Conservation (phyloP, 2,113 vertebrate genomes). For the Oncorhynchus clarkii region DNA sequence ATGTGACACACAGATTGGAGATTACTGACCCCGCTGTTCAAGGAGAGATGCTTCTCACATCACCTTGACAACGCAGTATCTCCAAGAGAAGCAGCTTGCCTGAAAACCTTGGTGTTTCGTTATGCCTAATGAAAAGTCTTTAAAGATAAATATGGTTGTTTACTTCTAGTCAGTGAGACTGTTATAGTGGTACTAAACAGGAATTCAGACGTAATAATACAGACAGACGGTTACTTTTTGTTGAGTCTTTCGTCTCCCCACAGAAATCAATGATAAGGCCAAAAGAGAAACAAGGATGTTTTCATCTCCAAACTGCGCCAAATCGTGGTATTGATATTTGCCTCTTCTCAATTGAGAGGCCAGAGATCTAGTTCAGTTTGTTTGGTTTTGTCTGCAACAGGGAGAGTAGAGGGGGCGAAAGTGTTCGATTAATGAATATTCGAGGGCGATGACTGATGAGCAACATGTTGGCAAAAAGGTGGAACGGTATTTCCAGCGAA, state of each 20-base stretch:
- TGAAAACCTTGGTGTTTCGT: neutral
- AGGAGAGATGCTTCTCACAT: neutral
- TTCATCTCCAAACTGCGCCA: neutral
- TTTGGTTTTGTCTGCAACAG: neutral
- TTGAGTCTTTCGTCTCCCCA: neutral
- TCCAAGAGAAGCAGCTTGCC: neutral
- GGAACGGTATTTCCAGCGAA: neutral
- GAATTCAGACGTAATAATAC: neutral
- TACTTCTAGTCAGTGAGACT: neutral
- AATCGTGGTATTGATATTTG: neutral
- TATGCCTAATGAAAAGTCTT: neutral
- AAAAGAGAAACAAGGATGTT: neutral
- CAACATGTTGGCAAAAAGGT: too few relatives aligned
- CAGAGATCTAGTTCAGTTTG: neutral
- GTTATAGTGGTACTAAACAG: neutral
- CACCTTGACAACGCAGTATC: neutral
- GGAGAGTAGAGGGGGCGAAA: neutral
- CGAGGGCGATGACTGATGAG: too few relatives aligned
- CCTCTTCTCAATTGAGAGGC: neutral
- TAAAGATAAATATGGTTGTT: neutral
- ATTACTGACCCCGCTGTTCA: too few relatives aligned
- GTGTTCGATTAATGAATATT: neutral
- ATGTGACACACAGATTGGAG: too few relatives aligned
- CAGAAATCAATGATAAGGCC: neutral
- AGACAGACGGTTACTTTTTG: neutral